A percentile compares a stretch with the other conserved stretches of the same genome.
Evolutionary conservation across 2,888 invertebrate genomes (phyloP).

Genomic region (Macrosoma leucophasiata): DNA sequence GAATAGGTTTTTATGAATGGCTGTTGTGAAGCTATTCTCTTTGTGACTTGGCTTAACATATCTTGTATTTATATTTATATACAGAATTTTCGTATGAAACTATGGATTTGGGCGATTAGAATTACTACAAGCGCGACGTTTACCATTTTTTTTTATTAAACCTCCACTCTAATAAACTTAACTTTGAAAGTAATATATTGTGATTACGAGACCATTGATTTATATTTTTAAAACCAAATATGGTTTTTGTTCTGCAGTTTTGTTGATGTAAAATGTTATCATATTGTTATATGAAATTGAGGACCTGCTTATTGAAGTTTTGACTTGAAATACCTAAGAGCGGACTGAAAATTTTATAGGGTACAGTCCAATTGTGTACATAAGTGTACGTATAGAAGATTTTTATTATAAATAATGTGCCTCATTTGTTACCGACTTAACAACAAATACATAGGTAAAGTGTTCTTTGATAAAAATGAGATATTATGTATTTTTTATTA

Average conservation of each 20-base stretch:
- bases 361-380: conserved; percentile 30
- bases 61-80: conserved; percentile 5
- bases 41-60: conserved; percentile 10
- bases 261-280: conserved; percentile 43
- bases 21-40: conserved; percentile 6
- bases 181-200: conserved; percentile 39
- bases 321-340: conserved; percentile 11
- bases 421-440: conserved; percentile 69
- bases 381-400: conserved; percentile 29
- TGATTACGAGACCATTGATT: conserved; percentile 71
- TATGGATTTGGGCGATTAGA: conserved; percentile 6
- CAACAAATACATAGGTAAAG: conserved; percentile 57
- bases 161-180: conserved; percentile 13
- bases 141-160: conserved; percentile 6
- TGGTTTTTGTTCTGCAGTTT: conserved; percentile 47
- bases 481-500: conserved; percentile 71
- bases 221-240: conserved; percentile 55
- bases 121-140: too few species aligned
- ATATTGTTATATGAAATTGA: conserved; percentile 17
- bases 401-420: conserved; percentile 52
- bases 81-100: neutral
- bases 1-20: conserved; percentile 9
- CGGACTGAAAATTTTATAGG: conserved; percentile 33
- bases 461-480: conserved; percentile 69
- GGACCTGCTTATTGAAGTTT: too few species aligned